A percentile compares a stretch with the other conserved stretches of the same genome.
These are phyloP conservation scores for Elysia chlorotica DNA, from an alignment of 1,140 invertebrate species.

Conservation along the genomic window DNA sequence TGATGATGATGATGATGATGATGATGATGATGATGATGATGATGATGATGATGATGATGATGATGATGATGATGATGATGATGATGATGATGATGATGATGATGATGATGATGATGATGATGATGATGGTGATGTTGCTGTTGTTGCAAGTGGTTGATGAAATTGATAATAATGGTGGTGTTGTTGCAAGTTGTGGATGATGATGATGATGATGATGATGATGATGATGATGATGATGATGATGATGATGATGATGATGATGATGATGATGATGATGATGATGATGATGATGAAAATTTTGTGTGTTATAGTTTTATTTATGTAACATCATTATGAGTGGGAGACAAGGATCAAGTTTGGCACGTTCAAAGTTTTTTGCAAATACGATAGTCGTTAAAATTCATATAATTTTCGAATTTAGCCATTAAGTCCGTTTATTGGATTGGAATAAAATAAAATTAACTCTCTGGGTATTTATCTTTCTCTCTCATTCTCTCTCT, in stretches of 20 bases:
- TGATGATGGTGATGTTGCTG: background rate
- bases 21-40: background rate
- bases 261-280: background rate
- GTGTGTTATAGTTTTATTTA: background rate
- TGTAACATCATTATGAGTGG: background rate
- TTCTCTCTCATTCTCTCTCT: background rate
- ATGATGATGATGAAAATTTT: background rate
- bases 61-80: background rate
- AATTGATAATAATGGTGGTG: background rate
- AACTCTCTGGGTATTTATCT: background rate
- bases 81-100: background rate
- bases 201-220: conserved; percentile 1
- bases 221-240: background rate
- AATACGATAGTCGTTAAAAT: too few relatives aligned
- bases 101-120: background rate
- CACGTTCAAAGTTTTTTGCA: background rate
- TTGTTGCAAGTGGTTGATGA: background rate
- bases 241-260: conserved; percentile 1
- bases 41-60: conserved; percentile 3
- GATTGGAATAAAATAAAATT: background rate
- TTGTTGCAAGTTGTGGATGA: background rate
- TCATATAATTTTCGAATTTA: background rate
- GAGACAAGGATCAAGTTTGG: background rate
- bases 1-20: background rate
- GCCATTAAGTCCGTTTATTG: background rate